Base-by-base conservation (phyloP, 1,140 invertebrate genomes). In the Aphidius ervi region DNA sequence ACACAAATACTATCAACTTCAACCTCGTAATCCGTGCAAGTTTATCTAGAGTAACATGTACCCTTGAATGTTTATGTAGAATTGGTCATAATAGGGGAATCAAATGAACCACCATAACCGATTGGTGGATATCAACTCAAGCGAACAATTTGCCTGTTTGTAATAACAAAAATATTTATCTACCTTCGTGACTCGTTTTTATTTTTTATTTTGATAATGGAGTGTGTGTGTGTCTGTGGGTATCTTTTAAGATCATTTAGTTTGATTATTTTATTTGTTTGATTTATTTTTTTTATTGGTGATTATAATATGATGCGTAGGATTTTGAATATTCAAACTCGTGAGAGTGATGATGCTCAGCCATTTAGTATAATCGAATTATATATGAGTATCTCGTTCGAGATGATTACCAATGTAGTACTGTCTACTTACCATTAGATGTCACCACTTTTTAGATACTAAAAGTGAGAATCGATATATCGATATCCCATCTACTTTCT, bases 11-110 rank as follows among this genome's bases (percentile, higher is more conserved):
- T 66, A 64, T 31, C 23, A 31, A 31, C 2, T 64, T 63, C 65
- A 67, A 59, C 63, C 61, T 62, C 54, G 61, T 65, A 67, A 67
- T 67, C 63, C 61, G 40, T 61, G 57, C 65, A 52, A 62, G 37
- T 46, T 31, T 31, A 31, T 31, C 23, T 31, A 31, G 23, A 31
- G 23, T 31, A 31, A 31, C 23, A 31, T 31, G 23, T 31, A 31
- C 23, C 23, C 23, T 31, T 31, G 23, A 31, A 5, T 54, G 52
- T 54, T 16, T 31, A 48, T 58, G 52, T n/a, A 20, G 54, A 37
- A 58, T 62, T 56, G 50, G 41, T 55, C 41, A 45, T 53, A 47
- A 53, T 53, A 40, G 49, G 45, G 45, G 43, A 9, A 39, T 39
- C 7, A 39, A 6, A 31, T 40, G 31, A 31, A 39, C 42, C 52